Evolutionary conservation across 2,797 vertebrate genomes (phyloP).

Genomic region (Propithecus perrieri): DNA sequence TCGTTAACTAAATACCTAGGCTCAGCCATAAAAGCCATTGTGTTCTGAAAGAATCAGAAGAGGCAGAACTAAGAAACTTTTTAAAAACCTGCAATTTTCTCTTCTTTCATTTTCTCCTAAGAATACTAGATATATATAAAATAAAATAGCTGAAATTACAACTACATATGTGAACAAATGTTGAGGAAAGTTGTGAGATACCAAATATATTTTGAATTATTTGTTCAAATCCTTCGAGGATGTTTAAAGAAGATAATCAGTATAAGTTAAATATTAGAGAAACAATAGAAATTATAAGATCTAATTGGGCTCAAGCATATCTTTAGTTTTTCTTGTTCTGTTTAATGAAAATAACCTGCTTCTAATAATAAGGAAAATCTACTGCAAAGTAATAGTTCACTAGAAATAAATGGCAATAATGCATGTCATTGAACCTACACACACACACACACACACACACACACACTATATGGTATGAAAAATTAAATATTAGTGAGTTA

Average conservation of each 20-base stretch:
- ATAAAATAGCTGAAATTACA: background rate
- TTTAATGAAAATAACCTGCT: background rate
- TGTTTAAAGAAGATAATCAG: background rate
- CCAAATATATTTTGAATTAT: background rate
- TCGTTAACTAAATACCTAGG: background rate
- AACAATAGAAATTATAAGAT: background rate
- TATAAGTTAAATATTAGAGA: background rate
- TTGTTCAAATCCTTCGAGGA: background rate
- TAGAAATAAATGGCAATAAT: background rate
- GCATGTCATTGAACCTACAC: background rate
- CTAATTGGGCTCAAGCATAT: background rate
- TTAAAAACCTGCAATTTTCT: background rate
- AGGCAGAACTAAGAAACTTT: background rate
- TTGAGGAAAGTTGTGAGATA: background rate
- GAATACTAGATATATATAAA: background rate
- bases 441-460: background rate
- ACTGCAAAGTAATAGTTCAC: background rate
- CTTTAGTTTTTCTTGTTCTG: background rate
- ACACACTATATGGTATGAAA: background rate
- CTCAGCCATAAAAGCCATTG: background rate
- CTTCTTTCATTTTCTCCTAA: background rate
- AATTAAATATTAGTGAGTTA: background rate
- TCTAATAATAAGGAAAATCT: background rate
- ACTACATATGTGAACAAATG: background rate
- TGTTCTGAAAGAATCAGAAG: conserved; percentile 3